These are phyloP conservation scores for Lagorchestes hirsutus DNA, from an alignment of 2,797 vertebrate genomes.

Conservation along the genomic window DNA sequence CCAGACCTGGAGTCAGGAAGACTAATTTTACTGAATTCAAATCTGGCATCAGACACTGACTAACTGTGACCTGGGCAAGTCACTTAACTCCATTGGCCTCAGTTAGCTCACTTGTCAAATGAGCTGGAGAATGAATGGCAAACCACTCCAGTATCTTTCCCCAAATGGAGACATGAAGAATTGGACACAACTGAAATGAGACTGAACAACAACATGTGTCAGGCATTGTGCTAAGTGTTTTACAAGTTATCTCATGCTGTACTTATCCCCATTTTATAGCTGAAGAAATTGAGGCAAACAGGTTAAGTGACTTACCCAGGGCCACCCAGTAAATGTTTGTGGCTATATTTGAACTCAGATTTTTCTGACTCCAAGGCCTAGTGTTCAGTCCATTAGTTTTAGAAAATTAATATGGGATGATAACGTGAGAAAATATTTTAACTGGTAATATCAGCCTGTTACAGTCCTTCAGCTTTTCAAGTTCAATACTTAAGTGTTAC, in stretches of 20 bases:
- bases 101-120: not conserved
- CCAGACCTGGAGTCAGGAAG: not conserved
- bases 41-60: not conserved
- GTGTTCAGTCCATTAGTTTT: not conserved
- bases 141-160: not conserved
- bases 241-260: not conserved
- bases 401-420: not conserved
- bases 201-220: not conserved
- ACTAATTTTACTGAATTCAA: not conserved
- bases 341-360: not conserved
- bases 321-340: not conserved
- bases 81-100: not conserved
- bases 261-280: not conserved
- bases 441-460: slow-evolving; percentile 12
- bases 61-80: not conserved
- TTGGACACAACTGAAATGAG: not conserved
- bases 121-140: not conserved
- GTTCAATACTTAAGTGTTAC: not conserved
- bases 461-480: slow-evolving; percentile 9
- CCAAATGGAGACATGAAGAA: not conserved
- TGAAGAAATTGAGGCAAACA: not conserved
- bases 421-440: not conserved
- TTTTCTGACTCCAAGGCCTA: not conserved
- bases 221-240: not conserved
- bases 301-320: not conserved